phyloP scores from a whole-genome alignment of 2,888 invertebrate species.

The Deroplatys truncata region DNA sequence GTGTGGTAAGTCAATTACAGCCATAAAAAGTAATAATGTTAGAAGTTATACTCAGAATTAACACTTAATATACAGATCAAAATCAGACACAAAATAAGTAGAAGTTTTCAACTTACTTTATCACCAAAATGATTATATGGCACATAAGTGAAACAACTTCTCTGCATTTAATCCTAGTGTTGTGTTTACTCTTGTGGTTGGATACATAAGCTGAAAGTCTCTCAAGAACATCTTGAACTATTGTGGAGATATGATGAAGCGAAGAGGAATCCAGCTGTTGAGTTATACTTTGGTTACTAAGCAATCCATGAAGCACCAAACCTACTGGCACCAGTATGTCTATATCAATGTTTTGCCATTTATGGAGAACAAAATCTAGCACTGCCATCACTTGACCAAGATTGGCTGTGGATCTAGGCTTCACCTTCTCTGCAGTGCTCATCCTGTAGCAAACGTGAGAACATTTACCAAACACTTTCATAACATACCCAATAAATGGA shows the following conservation, averaged over 20 bases:
- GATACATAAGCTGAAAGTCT: background rate
- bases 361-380: background rate
- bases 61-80: no score
- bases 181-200: background rate
- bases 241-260: background rate
- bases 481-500: no score
- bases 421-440: background rate
- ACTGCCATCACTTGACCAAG: background rate
- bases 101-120: background rate
- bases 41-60: no score
- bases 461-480: no score
- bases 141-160: background rate
- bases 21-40: no score
- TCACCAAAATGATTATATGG: background rate
- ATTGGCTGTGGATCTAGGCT: background rate
- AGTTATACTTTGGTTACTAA: background rate
- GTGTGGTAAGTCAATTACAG: no score
- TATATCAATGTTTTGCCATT: background rate
- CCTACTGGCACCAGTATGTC: background rate
- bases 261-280: background rate
- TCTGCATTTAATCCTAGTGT: background rate
- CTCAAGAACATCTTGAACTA: background rate
- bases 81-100: no score
- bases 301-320: background rate
- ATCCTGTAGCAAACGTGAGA: background rate